phyloP scores from a whole-genome alignment of 2,797 vertebrate genomes.

The Hephaestus fuliginosus region DNA sequence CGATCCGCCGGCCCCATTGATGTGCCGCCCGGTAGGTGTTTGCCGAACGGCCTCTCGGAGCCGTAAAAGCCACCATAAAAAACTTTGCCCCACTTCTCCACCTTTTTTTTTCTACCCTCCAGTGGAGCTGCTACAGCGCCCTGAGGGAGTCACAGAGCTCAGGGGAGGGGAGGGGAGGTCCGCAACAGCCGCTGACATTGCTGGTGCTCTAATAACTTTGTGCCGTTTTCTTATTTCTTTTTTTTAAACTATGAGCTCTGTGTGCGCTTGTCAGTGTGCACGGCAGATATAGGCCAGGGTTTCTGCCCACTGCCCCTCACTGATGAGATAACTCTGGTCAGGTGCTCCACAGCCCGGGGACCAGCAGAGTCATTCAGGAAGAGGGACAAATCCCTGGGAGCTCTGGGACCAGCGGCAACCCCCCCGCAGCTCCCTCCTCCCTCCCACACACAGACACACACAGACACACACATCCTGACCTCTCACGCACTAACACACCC shows the following conservation, averaged over 20 bases:
- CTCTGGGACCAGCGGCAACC: slow-evolving; percentile 28
- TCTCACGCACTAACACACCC: slow-evolving; percentile 43
- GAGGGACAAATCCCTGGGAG: slow-evolving; percentile 60
- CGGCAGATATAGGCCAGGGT: slow-evolving; percentile 50
- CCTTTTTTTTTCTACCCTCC: neutral
- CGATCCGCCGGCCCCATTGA: slow-evolving; percentile 58
- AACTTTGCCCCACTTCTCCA: too few relatives aligned
- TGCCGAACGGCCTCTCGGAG: slow-evolving; percentile 60
- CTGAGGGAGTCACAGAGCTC: slow-evolving; percentile 35
- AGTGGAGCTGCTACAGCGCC: slow-evolving; percentile 29
- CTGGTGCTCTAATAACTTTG: neutral
- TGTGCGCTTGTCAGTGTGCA: slow-evolving; percentile 1
- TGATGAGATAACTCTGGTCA: slow-evolving; percentile 67
- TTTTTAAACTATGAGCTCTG: neutral
- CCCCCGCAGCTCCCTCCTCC: neutral
- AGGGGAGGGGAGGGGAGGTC: slow-evolving; percentile 28
- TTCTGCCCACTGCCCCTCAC: slow-evolving; percentile 51
- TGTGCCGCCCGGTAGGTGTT: slow-evolving; percentile 67
- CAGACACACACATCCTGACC: slow-evolving; percentile 43
- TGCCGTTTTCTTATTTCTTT: neutral
- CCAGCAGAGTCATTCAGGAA: slow-evolving; percentile 57
- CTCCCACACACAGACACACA: neutral
- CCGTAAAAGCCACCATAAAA: slow-evolving; percentile 75
- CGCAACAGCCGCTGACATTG: slow-evolving; percentile 12
- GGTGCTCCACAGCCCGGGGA: slow-evolving; percentile 47